Conservation (phyloP, 1,140 invertebrate species). For the Mamestra configurata region DNA sequence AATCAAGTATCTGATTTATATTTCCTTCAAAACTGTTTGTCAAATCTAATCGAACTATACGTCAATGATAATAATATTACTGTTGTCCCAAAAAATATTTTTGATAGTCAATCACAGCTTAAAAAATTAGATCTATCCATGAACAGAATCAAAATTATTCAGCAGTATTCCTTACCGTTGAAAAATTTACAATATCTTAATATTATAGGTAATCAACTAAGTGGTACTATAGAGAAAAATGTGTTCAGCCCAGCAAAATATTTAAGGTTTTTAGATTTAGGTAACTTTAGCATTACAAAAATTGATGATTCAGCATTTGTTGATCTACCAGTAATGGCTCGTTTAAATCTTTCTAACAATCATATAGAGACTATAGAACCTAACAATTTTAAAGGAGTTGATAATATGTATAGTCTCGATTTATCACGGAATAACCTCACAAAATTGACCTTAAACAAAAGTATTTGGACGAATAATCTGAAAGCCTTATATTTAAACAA, state of each 20-base stretch:
- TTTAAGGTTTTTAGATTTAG: conserved; percentile 74
- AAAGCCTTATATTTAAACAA: conserved; percentile 73
- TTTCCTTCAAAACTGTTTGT: conserved; percentile 67
- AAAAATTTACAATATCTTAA: conserved; percentile 74
- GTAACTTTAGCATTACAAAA: conserved; percentile 69
- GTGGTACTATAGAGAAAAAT: conserved; percentile 64
- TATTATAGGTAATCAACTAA: conserved; percentile 68
- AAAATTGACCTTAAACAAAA: conserved; percentile 61
- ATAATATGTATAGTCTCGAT: conserved; percentile 77
- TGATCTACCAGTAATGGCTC: conserved; percentile 68
- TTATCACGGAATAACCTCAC: conserved; percentile 71
- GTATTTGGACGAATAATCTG: conserved; percentile 57
- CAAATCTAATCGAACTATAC: conserved; percentile 68
- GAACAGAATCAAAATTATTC: conserved; percentile 69
- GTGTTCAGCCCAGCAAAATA: conserved; percentile 71
- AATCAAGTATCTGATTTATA: conserved; percentile 67
- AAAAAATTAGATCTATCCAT: conserved; percentile 72
- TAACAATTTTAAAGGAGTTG: conserved; percentile 69
- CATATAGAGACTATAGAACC: conserved; percentile 65
- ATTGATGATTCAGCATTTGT: conserved; percentile 71
- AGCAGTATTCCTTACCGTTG: conserved; percentile 69
- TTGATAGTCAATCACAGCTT: conserved; percentile 65
- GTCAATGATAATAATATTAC: conserved; percentile 71
- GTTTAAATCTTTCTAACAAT: conserved; percentile 77
- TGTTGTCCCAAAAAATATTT: conserved; percentile 58